Percentiles rank a stretch among this genome's conserved stretches.
Evolutionary conservation across 2,888 invertebrate species (phyloP).

Genomic region (Polymixis flavicincta): DNA sequence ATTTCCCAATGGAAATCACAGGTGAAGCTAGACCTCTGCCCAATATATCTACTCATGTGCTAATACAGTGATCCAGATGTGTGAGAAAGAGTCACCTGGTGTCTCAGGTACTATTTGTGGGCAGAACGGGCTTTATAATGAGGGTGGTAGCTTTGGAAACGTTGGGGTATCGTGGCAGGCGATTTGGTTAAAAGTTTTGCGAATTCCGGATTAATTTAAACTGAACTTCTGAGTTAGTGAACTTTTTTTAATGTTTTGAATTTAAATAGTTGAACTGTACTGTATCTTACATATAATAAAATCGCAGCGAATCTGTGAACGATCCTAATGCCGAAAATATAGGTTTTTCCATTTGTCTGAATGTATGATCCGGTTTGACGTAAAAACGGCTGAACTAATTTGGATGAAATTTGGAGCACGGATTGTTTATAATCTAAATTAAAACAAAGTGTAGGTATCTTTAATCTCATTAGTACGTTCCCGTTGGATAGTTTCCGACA

Average conservation of each 20-base stretch:
- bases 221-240: not conserved
- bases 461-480: too few species aligned
- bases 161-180: not conserved
- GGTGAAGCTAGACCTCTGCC: not conserved
- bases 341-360: too few species aligned
- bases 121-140: not conserved
- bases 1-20: too few species aligned
- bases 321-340: too few species aligned
- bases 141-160: constrained; percentile 19
- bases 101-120: not conserved
- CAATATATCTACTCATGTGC: constrained; percentile 6
- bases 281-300: too few species aligned
- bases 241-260: not conserved
- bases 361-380: too few species aligned
- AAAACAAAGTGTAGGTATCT: too few species aligned
- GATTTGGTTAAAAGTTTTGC: not conserved
- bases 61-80: not conserved
- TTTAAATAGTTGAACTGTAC: not conserved
- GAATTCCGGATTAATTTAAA: not conserved
- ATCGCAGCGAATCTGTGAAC: too few species aligned
- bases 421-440: too few species aligned
- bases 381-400: too few species aligned
- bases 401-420: too few species aligned
- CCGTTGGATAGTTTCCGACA: too few species aligned
- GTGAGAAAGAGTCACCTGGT: constrained; percentile 24